Conservation (phyloP, 2,797 vertebrate species). For the Gymnothorax reevesii region DNA sequence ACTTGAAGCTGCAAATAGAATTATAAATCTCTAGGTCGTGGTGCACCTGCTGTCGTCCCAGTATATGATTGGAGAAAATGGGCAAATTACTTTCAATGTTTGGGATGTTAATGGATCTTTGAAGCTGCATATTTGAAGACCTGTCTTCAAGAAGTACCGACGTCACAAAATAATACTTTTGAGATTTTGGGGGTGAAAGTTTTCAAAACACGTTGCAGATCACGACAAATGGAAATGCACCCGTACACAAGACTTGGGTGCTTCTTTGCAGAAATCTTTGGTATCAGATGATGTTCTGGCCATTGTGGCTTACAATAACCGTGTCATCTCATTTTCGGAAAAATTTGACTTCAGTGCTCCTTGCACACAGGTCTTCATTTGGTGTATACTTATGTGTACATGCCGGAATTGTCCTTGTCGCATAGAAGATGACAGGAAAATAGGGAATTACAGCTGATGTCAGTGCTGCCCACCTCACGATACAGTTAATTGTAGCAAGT, state of each 20-base stretch:
- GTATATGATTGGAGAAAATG: neutral
- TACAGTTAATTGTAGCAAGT: neutral
- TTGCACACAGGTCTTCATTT: no score
- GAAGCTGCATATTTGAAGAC: neutral
- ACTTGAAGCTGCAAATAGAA: constrained; percentile 24
- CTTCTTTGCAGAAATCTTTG: no score
- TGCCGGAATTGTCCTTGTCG: neutral
- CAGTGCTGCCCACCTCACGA: neutral
- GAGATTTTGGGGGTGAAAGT: no score
- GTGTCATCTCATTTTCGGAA: no score
- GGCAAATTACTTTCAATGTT: neutral
- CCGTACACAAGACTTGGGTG: no score
- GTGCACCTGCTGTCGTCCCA: neutral
- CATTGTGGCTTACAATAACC: no score
- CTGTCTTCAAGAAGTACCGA: no score
- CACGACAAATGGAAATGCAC: no score
- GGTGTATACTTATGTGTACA: neutral
- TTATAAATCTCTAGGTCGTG: neutral
- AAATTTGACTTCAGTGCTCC: no score
- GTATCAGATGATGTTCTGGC: no score
- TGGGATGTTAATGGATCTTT: neutral
- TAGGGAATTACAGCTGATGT: neutral
- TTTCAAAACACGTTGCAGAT: no score
- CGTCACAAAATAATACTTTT: no score
- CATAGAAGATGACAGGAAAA: neutral